phyloP scores from a whole-genome alignment of 2,888 invertebrate genomes.

The Catocala fraxini region DNA sequence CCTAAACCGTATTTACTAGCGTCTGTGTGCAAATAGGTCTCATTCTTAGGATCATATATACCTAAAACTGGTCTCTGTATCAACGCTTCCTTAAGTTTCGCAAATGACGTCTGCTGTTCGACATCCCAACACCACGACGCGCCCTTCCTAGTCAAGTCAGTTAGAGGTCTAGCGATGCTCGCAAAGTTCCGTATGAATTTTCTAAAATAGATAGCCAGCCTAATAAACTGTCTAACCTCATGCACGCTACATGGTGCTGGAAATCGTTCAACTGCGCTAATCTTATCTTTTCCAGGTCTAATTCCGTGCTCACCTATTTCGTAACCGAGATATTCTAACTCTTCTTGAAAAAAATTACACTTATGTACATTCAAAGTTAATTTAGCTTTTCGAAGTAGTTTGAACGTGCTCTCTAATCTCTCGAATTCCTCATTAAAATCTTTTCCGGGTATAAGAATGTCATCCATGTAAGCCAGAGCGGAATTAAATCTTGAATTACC shows the following conservation, averaged over 20 bases:
- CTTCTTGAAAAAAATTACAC: neutral
- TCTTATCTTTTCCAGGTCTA: neutral
- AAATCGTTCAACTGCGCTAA: neutral
- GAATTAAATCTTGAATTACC: neutral
- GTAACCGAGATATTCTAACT: neutral
- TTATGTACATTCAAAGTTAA: neutral
- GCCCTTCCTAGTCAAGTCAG: neutral
- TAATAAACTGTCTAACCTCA: neutral
- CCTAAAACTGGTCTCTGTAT: slow-evolving; percentile 16
- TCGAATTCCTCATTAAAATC: neutral
- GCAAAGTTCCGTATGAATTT: neutral
- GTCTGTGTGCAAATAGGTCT: slow-evolving; percentile 25
- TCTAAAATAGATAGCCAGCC: neutral
- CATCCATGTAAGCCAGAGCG: neutral
- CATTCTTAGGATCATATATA: slow-evolving; percentile 23
- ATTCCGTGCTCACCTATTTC: neutral
- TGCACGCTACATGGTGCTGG: neutral
- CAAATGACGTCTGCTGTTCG: neutral
- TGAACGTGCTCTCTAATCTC: neutral
- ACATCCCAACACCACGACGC: neutral
- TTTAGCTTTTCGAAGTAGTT: neutral
- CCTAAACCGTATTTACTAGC: slow-evolving; percentile 27
- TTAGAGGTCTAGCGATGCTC: neutral
- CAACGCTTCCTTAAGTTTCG: neutral
- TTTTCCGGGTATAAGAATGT: neutral